phyloP scores from a whole-genome alignment of 2,888 invertebrate species.

The Hymenopus coronatus region DNA sequence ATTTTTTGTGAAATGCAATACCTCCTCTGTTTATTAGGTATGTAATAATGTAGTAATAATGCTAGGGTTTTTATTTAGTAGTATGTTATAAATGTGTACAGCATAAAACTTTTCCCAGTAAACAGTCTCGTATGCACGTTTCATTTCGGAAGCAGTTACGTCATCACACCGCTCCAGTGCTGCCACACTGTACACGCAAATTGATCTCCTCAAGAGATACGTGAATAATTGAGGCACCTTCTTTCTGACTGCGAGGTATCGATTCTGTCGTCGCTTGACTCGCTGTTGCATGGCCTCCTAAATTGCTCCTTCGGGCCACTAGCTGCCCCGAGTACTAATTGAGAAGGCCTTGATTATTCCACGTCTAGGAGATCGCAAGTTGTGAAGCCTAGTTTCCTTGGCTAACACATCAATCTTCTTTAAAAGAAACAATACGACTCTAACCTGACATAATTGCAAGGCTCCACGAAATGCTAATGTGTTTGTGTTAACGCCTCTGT shows the following conservation, averaged over 20 bases:
- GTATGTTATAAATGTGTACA: too few relatives aligned
- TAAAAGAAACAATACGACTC: not conserved
- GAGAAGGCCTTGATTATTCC: not conserved
- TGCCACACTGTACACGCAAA: not conserved
- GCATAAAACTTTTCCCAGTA: too few relatives aligned
- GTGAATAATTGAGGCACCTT: not conserved
- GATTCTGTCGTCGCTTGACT: not conserved
- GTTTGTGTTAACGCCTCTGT: not conserved
- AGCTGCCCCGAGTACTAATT: not conserved
- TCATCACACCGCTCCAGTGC: not conserved
- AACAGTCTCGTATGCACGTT: too few relatives aligned
- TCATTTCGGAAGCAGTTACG: not conserved
- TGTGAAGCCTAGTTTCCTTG: not conserved
- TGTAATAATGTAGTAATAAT: too few relatives aligned
- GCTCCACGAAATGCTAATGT: not conserved
- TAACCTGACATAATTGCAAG: not conserved
- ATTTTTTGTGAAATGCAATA: too few relatives aligned
- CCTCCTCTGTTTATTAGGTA: too few relatives aligned
- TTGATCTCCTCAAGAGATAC: not conserved
- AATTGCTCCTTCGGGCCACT: not conserved
- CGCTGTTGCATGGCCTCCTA: not conserved
- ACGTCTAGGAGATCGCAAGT: too few relatives aligned
- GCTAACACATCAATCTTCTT: not conserved
- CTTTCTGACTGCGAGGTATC: not conserved
- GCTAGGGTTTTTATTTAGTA: too few relatives aligned